Conservation (phyloP, 2,888 invertebrate genomes). For the Liopterus haemorrhoidalis region DNA sequence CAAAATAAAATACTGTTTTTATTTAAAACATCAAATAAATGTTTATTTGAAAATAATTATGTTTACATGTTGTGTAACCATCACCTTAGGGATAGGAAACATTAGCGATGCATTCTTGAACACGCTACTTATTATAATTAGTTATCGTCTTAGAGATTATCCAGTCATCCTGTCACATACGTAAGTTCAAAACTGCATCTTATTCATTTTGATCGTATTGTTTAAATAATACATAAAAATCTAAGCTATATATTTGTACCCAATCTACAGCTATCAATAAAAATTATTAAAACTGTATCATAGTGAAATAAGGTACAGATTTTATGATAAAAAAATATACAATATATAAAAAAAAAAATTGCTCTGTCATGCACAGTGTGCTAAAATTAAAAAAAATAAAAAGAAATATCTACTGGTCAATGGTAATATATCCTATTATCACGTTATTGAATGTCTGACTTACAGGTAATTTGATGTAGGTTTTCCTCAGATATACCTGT, state of each 20-base stretch:
- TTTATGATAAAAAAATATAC: constrained; percentile 34
- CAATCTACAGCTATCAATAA: constrained; percentile 20
- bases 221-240: constrained; percentile 21
- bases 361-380: constrained; percentile 25
- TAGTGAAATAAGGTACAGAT: no score
- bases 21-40: constrained; percentile 44
- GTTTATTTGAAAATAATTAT: constrained; percentile 44
- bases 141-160: constrained; percentile 11
- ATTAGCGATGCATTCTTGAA: constrained; percentile 18
- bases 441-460: constrained; percentile 34
- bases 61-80: constrained; percentile 41
- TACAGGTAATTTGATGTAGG: constrained; percentile 44
- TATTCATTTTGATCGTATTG: constrained; percentile 6
- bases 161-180: constrained; percentile 5
- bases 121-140: neutral
- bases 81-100: constrained; percentile 37
- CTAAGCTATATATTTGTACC: constrained; percentile 18
- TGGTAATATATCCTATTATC: constrained; percentile 22
- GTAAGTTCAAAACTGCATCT: constrained; percentile 22
- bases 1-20: constrained; percentile 41
- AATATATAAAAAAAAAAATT: constrained; percentile 31
- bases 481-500: constrained; percentile 44
- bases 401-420: constrained; percentile 18
- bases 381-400: constrained; percentile 17
- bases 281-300: constrained; percentile 21